Percentiles rank a stretch among this genome's conserved stretches.
These are phyloP conservation scores for Drosophila sturtevanti DNA, from an alignment of 1,140 invertebrate species.

Conservation along the genomic window DNA sequence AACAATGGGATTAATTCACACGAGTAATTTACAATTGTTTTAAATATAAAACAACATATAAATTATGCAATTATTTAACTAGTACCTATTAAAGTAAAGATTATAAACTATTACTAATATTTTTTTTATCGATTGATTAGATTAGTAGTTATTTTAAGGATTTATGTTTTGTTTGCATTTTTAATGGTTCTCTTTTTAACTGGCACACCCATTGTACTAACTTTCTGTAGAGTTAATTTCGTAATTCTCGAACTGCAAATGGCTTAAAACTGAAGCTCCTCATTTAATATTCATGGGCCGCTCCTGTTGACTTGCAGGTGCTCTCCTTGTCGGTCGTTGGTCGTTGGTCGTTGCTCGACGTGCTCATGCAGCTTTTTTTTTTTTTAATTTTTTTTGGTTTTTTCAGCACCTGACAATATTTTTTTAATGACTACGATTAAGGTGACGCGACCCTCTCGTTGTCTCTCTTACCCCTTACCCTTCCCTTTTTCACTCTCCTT, in stretches of 20 bases:
- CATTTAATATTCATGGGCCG: conserved; percentile 66
- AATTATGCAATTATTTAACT: no score
- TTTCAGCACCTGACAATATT: conserved; percentile 73
- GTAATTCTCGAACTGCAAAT: conserved; percentile 39
- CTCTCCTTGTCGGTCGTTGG: neutral
- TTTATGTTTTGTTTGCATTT: no score
- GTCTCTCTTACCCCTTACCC: conserved; percentile 2
- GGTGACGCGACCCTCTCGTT: conserved; percentile 25
- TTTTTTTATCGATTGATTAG: neutral
- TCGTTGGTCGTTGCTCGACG: neutral
- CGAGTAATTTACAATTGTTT: no score
- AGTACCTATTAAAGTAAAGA: no score
- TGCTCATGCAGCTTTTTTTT: conserved; percentile 41
- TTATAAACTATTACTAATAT: neutral
- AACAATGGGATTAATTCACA: conserved; percentile 34
- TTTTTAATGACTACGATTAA: conserved; percentile 76
- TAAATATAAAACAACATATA: no score
- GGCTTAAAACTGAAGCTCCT: conserved; percentile 55
- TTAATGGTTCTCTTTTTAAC: neutral
- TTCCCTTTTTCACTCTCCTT: neutral
- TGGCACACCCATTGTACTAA: conserved; percentile 12
- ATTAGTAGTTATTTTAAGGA: no score
- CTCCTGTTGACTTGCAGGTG: conserved; percentile 58
- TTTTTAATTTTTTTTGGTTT: no score
- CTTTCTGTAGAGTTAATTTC: conserved; percentile 41